Evolutionary conservation across 2,888 invertebrate species (phyloP).

Genomic region (Hesperia comma): DNA sequence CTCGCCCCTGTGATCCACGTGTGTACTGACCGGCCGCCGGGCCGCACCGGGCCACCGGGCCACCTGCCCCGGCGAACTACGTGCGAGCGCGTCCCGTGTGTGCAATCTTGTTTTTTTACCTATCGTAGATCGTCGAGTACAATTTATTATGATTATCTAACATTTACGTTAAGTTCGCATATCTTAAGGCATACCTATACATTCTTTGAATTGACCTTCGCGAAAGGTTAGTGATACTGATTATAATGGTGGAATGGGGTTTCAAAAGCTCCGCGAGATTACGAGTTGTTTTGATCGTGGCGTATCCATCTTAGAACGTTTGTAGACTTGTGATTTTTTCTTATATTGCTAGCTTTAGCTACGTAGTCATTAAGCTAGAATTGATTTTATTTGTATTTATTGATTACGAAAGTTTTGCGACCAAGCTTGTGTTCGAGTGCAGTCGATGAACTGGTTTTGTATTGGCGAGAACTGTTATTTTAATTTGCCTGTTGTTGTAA

Average conservation of each 20-base stretch:
- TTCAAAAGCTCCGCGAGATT: conserved; percentile 65
- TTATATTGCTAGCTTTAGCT: conserved; percentile 78
- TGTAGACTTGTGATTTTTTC: conserved; percentile 76
- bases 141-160: conserved; percentile 69
- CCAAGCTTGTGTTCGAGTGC: conserved; percentile 49
- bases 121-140: conserved; percentile 73
- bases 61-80: conserved; percentile 53
- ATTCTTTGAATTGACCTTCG: conserved; percentile 83
- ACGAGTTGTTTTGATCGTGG: conserved; percentile 67
- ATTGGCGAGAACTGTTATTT: conserved; percentile 30
- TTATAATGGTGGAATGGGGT: conserved; percentile 72
- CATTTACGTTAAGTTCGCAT: conserved; percentile 75
- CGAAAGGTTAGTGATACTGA: conserved; percentile 83
- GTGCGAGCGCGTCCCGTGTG: conserved; percentile 61
- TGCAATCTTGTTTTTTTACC: conserved; percentile 69
- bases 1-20: conserved; percentile 64
- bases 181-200: conserved; percentile 81
- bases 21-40: conserved; percentile 66
- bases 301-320: conserved; percentile 63
- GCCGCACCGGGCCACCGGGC: conserved; percentile 58
- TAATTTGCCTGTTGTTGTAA: conserved; percentile 25
- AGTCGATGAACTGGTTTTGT: conserved; percentile 37
- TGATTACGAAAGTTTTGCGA: conserved; percentile 61
- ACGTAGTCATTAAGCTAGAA: conserved; percentile 79
- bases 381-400: conserved; percentile 71